phyloP scores from a whole-genome alignment of 2,888 invertebrate genomes.

The Azorinus chamasolen region DNA sequence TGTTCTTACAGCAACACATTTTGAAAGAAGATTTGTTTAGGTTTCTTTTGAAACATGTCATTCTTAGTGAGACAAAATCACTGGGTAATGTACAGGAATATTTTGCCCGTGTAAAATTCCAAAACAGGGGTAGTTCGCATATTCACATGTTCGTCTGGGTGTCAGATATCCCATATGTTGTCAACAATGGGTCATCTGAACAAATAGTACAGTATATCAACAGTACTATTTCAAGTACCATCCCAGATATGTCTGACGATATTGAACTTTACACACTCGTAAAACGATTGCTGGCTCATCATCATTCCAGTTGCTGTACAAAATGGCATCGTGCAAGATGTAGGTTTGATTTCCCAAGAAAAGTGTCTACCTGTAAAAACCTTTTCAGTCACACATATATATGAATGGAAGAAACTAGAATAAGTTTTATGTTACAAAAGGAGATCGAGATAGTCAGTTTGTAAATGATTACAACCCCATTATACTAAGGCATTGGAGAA shows the following conservation, averaged over 20 bases:
- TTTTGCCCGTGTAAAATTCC: constrained; percentile 51
- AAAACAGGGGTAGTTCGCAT: constrained; percentile 44
- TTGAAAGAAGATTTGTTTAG: constrained; percentile 49
- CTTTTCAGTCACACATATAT: too few relatives aligned
- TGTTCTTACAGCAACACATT: constrained; percentile 40
- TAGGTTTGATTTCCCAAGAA: constrained; percentile 38
- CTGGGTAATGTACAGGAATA: constrained; percentile 37
- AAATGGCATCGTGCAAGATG: not conserved
- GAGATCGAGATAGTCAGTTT: constrained; percentile 1
- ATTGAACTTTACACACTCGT: too few relatives aligned
- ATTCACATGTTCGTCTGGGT: constrained; percentile 53
- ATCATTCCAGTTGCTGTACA: constrained; percentile 2
- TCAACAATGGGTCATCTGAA: constrained; percentile 2
- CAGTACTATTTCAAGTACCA: not conserved
- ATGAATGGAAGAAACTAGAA: too few relatives aligned
- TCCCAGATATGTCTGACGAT: too few relatives aligned
- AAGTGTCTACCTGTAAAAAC: too few relatives aligned
- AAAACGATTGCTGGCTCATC: constrained; percentile 2
- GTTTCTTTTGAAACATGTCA: constrained; percentile 38
- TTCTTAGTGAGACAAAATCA: constrained; percentile 10
- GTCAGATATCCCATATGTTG: constrained; percentile 1
- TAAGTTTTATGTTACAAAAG: constrained; percentile 32
- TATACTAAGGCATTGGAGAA: constrained; percentile 41
- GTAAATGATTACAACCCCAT: constrained; percentile 41
- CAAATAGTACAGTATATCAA: constrained; percentile 25